Percentiles rank a stretch among this genome's conserved stretches.
Conservation (phyloP, 2,797 vertebrate species). For the Naso thynnoides region DNA sequence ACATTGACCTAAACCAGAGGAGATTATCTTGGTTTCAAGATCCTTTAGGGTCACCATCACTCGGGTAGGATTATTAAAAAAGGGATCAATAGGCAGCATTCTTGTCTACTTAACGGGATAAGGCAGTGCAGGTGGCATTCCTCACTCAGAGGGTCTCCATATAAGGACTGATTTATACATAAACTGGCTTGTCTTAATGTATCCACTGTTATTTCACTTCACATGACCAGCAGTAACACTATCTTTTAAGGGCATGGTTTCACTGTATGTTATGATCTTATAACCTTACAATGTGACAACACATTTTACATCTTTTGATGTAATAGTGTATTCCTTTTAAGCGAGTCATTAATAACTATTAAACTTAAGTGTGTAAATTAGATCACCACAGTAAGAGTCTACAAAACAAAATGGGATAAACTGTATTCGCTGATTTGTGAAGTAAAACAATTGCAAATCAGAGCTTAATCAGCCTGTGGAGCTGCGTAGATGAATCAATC, state of each 20-base stretch:
- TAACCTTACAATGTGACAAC: background rate
- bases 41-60: conserved; percentile 43
- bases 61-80: conserved; percentile 40
- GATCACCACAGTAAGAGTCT: background rate
- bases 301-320: background rate
- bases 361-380: conserved; percentile 7
- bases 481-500: conserved; percentile 57
- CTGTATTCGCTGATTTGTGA: conserved; percentile 53
- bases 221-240: conserved; percentile 38
- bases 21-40: conserved; percentile 27
- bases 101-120: conserved; percentile 64
- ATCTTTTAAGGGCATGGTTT: background rate
- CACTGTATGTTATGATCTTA: background rate
- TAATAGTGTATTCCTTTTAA: background rate
- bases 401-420: conserved; percentile 16
- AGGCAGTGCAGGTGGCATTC: conserved; percentile 77
- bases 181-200: conserved; percentile 19
- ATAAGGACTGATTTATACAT: conserved; percentile 61
- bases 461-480: conserved; percentile 32
- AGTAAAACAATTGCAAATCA: conserved; percentile 54
- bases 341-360: background rate
- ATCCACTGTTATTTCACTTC: conserved; percentile 56
- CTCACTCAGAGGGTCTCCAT: conserved; percentile 66
- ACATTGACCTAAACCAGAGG: conserved; percentile 36
- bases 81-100: conserved; percentile 74